Evolutionary conservation across 2,113 vertebrate species (phyloP), one percentile per base, ranked within the genome.

Genomic region (Gopherus flavomarginatus): DNA sequence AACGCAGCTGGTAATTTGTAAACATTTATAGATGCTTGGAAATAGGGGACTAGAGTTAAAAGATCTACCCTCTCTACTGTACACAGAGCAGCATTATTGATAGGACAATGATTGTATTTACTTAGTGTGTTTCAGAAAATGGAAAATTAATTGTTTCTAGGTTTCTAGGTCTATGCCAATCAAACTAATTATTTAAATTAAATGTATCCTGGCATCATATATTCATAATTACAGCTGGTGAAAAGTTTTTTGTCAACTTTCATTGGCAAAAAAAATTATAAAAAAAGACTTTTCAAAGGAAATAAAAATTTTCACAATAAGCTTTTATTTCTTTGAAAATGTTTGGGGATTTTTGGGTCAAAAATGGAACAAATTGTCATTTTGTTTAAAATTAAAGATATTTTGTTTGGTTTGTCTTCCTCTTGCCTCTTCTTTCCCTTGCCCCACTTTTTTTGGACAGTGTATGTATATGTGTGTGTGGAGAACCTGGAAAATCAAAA

Each of bases 271-370:
- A 75, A n/a, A 31, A 59, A 31, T 31, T 38, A 72, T 17, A 14
- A 75, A 93, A 69, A 44, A 8, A 21, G 42, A 29, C 88, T 38
- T 93, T 95, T 93, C 85, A 89, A 81, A 90, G 84, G 75, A 81
- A 4, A 8, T 85, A 90, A n/a, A 42, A 42, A 75, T 42, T 38
- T 75, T 31, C 59, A 62, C 12, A 14, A 31, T 13, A 62, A 16
- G 59, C 59, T 62, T 62, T 62, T 62, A 31, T 72, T 72, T 72
- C 65, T 69, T 21, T 69, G 8, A 69, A n/a, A 69, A n/a, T 19
- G 31, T 69, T 21, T 72, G 8, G 65, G 65, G 16, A n/a, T 38
- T 35, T 72, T 72, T 72, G 8, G 31, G 7, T 38, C 19, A n/a
- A 72, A 72, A 17, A 35, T n/a, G 8, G n/a, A 72, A n/a, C 4